phyloP scores from a whole-genome alignment of 2,113 vertebrate species.

The Mirza zaza region DNA sequence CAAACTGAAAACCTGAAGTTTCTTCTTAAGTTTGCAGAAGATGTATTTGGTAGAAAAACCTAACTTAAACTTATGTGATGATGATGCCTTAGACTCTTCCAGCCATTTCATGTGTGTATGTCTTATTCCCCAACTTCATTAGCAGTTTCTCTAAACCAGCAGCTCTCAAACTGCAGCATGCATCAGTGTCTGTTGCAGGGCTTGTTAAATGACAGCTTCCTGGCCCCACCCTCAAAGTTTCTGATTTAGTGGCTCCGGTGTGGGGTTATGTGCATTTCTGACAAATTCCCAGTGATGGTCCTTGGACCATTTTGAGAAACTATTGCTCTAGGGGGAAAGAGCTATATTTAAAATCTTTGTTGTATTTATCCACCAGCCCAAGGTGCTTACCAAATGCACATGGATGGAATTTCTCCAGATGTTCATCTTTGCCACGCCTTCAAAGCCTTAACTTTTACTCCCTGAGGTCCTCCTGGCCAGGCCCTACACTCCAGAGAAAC shows the following conservation, averaged over 20 bases:
- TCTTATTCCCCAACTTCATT: not conserved
- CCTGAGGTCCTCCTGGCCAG: not conserved
- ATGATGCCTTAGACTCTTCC: not conserved
- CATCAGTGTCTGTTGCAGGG: not conserved
- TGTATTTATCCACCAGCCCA: not conserved
- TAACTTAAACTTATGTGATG: not conserved
- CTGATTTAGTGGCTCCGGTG: not conserved
- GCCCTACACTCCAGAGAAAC: not conserved
- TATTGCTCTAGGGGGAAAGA: not conserved
- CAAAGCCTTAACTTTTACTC: not conserved
- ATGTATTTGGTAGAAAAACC: not conserved
- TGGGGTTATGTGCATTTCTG: not conserved
- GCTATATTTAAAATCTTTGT: not conserved
- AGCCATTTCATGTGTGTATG: not conserved
- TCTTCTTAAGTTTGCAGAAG: slow-evolving; percentile 11
- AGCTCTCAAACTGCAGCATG: not conserved
- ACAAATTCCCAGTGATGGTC: not conserved
- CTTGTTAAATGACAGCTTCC: not conserved
- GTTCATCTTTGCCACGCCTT: not conserved
- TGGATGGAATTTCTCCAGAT: not conserved
- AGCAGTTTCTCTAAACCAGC: not conserved
- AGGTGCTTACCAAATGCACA: not conserved
- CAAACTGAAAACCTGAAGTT: not conserved
- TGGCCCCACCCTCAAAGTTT: not conserved
- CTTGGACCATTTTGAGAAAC: not conserved